Evolutionary conservation across 2,888 invertebrate species (phyloP).

Genomic region (Thelaira solivaga): DNA sequence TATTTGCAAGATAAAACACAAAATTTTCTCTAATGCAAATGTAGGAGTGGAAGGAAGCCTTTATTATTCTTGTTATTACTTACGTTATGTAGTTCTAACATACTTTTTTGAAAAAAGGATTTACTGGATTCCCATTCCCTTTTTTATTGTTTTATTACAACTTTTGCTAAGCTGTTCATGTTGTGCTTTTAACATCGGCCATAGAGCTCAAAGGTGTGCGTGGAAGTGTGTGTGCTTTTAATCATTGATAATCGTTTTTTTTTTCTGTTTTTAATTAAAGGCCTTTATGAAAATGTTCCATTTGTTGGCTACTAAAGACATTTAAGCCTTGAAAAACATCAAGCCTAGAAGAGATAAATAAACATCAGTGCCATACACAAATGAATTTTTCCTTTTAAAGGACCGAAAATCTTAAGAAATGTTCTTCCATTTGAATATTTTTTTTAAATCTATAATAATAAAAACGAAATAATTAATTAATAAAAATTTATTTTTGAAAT

Average conservation of each 20-base stretch:
- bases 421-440: too few relatives aligned
- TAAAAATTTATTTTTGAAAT: too few relatives aligned
- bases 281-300: constrained; percentile 49
- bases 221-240: neutral
- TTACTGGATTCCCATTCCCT: neutral
- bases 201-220: neutral
- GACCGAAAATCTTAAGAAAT: too few relatives aligned
- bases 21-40: too few relatives aligned
- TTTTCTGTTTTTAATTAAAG: constrained; percentile 44
- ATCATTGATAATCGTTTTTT: neutral
- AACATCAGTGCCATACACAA: neutral
- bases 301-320: constrained; percentile 20
- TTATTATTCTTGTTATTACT: neutral
- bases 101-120: neutral
- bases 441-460: too few relatives aligned
- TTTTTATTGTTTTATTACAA: constrained; percentile 7
- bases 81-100: neutral
- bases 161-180: neutral
- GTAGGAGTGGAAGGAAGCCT: too few relatives aligned
- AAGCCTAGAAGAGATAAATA: neutral
- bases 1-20: too few relatives aligned
- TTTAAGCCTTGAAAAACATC: constrained; percentile 1
- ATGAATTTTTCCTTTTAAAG: neutral
- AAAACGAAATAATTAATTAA: too few relatives aligned
- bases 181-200: constrained; percentile 1